A percentile compares a stretch with the other conserved stretches of the same genome.
phyloP scores from a whole-genome alignment of 2,797 vertebrate species.

The Aselliscus stoliczkanus region DNA sequence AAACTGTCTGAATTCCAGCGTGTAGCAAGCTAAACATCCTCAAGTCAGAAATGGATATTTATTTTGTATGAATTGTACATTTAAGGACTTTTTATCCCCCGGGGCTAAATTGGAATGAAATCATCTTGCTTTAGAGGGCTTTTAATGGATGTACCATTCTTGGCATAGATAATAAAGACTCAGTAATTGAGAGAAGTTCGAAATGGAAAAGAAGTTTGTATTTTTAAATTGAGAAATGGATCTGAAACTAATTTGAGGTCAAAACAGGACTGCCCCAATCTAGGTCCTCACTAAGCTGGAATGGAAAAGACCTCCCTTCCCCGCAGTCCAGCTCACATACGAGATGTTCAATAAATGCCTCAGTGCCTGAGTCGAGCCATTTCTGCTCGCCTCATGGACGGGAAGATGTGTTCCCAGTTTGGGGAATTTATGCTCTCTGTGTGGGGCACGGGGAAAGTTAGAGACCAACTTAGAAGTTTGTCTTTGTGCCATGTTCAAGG shows the following conservation, averaged over 20 bases:
- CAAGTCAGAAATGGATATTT: slow-evolving; percentile 18
- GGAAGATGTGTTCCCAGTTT: too few species aligned
- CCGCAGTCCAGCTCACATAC: background rate
- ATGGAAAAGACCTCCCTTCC: background rate
- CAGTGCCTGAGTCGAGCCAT: background rate
- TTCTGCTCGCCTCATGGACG: background rate
- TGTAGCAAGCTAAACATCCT: background rate
- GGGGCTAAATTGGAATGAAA: background rate
- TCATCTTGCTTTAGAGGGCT: background rate
- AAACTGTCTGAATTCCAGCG: background rate
- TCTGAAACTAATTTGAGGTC: background rate
- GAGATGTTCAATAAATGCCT: background rate
- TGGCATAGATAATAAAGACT: background rate
- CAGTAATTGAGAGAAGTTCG: background rate
- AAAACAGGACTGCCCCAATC: background rate
- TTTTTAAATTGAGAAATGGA: slow-evolving; percentile 19
- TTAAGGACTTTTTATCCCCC: background rate
- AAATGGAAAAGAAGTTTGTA: background rate
- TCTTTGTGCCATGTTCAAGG: background rate
- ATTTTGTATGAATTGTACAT: slow-evolving; percentile 27
- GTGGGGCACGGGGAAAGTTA: background rate
- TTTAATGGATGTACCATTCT: background rate
- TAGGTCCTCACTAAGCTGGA: background rate
- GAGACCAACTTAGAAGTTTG: background rate
- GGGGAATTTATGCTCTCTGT: background rate